Base-by-base conservation (phyloP, 2,113 vertebrate species). In the Zapus hudsonius region DNA sequence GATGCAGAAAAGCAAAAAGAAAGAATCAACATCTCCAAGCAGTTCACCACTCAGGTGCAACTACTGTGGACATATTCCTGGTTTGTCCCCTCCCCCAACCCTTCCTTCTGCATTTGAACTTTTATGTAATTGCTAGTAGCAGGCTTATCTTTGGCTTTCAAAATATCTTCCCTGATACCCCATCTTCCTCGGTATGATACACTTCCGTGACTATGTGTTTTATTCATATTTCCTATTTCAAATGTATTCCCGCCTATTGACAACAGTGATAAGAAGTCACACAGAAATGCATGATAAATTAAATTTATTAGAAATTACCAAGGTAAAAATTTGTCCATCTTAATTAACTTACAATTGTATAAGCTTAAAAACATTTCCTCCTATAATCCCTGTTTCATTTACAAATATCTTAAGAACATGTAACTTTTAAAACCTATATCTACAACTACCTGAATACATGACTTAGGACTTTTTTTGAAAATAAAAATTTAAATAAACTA, bases 401-500 rank as follows among this genome's bases (percentile, higher is more conserved):
- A 75, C 67, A 57, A 76, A 42, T 78, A 20, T 79, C 67, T 25
- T 87, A 85, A 92, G 36, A 91, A 63, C 15, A 93, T 31, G 31
- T 78, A 75, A 78, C 40, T 84, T 72, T 38, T 91, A 70, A 87
- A 85, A 66, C n/a, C 33, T 40, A 11, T 76, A 25, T 84, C 83
- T 47, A 67, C 13, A 72, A 44, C 36, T 86, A 20, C 27, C 25
- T 23, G 5, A 73, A 2, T 67, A 27, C 1, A 0, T 47, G 67
- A 95, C 61, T 90, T 70, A 63, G 67, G 4, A 78, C n/a, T n/a
- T 42, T 89, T 85, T 91, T 81, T 57, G 40, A 31, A n/a, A 29
- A 42, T 86, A 66, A 38, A 66, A 84, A 67, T 78, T 85, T 55
- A 72, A 83, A 75, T 23, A 85, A 73, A 29, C 47, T 59, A 63